Percentiles rank a stretch among this genome's conserved stretches.
phyloP scores from a whole-genome alignment of 2,888 invertebrate genomes.

The Glaucopsyche alexis region DNA sequence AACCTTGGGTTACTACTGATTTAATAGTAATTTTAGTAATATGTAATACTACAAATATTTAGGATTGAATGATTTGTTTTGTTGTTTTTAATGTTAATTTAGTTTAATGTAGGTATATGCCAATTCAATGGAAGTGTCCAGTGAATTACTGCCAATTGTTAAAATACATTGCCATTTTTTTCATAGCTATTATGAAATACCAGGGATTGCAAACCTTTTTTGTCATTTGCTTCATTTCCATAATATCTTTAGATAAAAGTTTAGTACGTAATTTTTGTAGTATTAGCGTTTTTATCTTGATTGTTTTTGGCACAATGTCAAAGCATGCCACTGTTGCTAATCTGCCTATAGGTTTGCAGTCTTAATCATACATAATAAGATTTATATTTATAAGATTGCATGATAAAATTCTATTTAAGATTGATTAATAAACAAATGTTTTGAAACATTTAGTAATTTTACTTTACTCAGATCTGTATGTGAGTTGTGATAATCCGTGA shows the following conservation, averaged over 20 bases:
- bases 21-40: no score
- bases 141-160: conserved; percentile 16
- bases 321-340: background rate
- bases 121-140: conserved; percentile 1
- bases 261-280: background rate
- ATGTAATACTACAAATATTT: background rate
- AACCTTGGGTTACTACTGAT: no score
- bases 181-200: conserved; percentile 1
- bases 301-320: no score
- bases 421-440: background rate
- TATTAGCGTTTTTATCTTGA: background rate
- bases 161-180: conserved; percentile 18
- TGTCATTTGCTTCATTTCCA: background rate
- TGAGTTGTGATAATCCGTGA: conserved; percentile 52
- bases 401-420: conserved; percentile 16
- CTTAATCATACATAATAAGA: conserved; percentile 5
- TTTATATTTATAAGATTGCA: conserved; percentile 11
- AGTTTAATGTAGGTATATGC: conserved; percentile 7
- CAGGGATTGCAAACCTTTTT: conserved; percentile 2
- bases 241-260: background rate
- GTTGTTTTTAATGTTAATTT: conserved; percentile 25
- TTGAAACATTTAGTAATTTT: background rate
- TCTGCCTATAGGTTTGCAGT: conserved; percentile 3
- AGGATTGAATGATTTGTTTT: conserved; percentile 7
- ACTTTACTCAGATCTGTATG: conserved; percentile 36